phyloP scores from a whole-genome alignment of 2,888 invertebrate species.

The Pachycephus smyrnensis region DNA sequence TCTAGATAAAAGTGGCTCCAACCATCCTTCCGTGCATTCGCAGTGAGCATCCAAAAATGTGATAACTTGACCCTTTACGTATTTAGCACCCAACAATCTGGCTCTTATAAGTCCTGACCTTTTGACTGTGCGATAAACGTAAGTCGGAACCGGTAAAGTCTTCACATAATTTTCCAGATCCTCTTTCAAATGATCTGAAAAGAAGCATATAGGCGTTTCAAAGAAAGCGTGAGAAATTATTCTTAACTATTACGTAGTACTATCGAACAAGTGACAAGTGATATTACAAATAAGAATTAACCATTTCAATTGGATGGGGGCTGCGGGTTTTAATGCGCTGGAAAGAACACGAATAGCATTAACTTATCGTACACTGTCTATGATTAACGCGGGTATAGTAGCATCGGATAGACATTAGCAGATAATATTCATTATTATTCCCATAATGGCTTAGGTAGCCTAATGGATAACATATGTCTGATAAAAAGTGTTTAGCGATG shows the following conservation, averaged over 20 bases:
- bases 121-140: conserved; percentile 89
- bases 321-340: background rate
- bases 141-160: conserved; percentile 86
- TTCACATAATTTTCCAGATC: conserved; percentile 91
- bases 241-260: background rate
- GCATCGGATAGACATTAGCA: background rate
- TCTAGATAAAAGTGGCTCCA: conserved; percentile 92
- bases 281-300: background rate
- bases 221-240: background rate
- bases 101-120: conserved; percentile 97
- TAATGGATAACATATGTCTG: background rate
- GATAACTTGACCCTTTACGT: conserved; percentile 91
- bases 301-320: background rate
- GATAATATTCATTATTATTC: background rate
- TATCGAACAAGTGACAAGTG: background rate
- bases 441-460: background rate
- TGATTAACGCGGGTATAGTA: background rate
- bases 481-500: background rate
- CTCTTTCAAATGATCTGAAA: conserved; percentile 86
- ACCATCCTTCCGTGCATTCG: conserved; percentile 99
- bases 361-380: background rate
- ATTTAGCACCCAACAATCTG: conserved; percentile 91
- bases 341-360: background rate
- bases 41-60: conserved; percentile 99
- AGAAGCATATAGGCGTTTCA: conserved; percentile 14